Conservation (phyloP, 2,888 invertebrate genomes). For the Lithophane socia region DNA sequence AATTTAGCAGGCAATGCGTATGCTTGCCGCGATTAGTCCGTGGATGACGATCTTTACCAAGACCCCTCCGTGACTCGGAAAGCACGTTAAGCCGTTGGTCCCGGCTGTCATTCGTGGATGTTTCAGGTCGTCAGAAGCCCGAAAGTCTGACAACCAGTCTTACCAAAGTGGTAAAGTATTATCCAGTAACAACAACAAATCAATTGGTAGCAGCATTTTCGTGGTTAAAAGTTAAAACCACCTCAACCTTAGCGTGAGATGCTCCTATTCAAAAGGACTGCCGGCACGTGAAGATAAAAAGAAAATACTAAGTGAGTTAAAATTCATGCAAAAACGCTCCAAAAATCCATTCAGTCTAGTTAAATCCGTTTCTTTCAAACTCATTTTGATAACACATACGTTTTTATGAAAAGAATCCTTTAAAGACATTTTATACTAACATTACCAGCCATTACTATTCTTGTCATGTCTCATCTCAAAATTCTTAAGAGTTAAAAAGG, state of each 20-base stretch:
- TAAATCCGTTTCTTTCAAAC: constrained; percentile 1
- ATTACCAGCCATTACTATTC: constrained; percentile 1
- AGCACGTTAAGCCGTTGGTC: no score
- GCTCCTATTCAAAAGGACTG: background rate
- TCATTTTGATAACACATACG: background rate
- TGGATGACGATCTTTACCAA: no score
- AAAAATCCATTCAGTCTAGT: background rate
- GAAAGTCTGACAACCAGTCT: no score
- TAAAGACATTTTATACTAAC: background rate
- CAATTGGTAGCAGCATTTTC: no score
- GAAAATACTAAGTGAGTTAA: background rate
- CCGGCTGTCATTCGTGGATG: no score
- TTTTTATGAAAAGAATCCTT: background rate
- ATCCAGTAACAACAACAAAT: no score
- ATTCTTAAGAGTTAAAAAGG: background rate
- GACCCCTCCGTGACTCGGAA: no score
- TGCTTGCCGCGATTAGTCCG: no score
- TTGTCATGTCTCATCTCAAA: constrained; percentile 10
- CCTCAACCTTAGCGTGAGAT: background rate
- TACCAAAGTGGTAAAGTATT: no score
- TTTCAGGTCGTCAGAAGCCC: no score
- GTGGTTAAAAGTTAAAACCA: no score
- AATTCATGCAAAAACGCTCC: background rate
- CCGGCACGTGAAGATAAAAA: background rate
- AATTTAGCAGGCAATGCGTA: no score